Conservation (phyloP, 2,888 invertebrate species). For the Hypena proboscidalis region DNA sequence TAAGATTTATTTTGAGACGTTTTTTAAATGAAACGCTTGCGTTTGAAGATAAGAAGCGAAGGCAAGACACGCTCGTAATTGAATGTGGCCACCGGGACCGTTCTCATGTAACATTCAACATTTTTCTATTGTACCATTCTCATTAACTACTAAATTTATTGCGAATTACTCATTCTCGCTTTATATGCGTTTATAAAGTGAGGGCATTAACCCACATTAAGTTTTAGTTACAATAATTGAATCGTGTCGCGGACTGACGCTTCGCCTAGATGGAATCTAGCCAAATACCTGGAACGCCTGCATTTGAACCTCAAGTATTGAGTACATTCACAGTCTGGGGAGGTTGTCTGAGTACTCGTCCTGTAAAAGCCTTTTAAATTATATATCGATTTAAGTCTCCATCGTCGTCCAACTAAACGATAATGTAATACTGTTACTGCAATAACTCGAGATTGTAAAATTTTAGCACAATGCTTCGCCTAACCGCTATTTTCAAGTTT, state of each 20-base stretch:
- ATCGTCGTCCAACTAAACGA: slow-evolving; percentile 12
- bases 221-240: slow-evolving; percentile 46
- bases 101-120: slow-evolving; percentile 8
- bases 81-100: slow-evolving; percentile 9
- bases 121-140: slow-evolving; percentile 13
- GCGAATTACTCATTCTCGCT: slow-evolving; percentile 18
- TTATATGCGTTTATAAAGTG: slow-evolving; percentile 31
- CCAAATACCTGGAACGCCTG: slow-evolving; percentile 48
- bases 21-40: background rate
- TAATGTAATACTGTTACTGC: slow-evolving; percentile 21
- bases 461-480: slow-evolving; percentile 17
- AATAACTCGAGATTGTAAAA: slow-evolving; percentile 20
- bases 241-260: slow-evolving; percentile 39
- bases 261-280: slow-evolving; percentile 52
- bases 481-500: slow-evolving; percentile 22
- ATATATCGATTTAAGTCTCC: slow-evolving; percentile 20
- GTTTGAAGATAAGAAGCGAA: slow-evolving; percentile 12
- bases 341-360: background rate
- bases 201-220: slow-evolving; percentile 56
- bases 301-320: slow-evolving; percentile 11
- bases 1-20: slow-evolving; percentile 24
- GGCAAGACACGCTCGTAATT: slow-evolving; percentile 12
- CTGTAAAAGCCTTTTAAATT: slow-evolving; percentile 2
- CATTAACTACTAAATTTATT: slow-evolving; percentile 17
- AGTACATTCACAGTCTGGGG: slow-evolving; percentile 2